A percentile compares a stretch with the other conserved stretches of the same genome.
phyloP scores from a whole-genome alignment of 2,888 invertebrate genomes.

The Drosophila yooni region DNA sequence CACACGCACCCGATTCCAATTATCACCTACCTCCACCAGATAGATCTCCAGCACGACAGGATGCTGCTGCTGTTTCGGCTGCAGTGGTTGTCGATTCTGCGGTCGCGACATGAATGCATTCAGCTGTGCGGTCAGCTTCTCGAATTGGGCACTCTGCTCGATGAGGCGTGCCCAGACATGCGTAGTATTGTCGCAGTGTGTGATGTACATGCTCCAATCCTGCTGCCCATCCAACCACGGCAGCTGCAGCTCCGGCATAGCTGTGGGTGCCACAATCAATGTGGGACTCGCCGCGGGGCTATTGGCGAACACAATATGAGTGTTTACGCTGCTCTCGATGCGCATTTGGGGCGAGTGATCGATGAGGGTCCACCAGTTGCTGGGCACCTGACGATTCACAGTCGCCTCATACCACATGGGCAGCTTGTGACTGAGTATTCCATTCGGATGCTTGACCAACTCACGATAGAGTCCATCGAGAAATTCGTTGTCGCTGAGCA shows the following conservation, averaged over 20 bases:
- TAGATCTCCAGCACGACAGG: conserved; percentile 81
- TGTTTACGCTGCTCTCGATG: conserved; percentile 67
- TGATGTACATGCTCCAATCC: conserved; percentile 87
- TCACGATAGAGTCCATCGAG: conserved; percentile 78
- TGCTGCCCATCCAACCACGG: conserved; percentile 78
- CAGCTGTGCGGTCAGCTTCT: conserved; percentile 86
- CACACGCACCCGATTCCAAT: conserved; percentile 87
- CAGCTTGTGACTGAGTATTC: conserved; percentile 87
- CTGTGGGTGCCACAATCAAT: background rate
- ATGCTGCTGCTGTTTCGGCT: conserved; percentile 31
- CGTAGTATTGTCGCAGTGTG: conserved; percentile 87
- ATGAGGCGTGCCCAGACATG: conserved; percentile 89
- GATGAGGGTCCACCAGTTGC: conserved; percentile 87
- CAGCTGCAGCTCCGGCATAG: conserved; percentile 56
- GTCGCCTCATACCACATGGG: conserved; percentile 87
- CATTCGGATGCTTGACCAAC: conserved; percentile 85
- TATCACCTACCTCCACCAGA: conserved; percentile 85
- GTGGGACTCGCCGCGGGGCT: background rate
- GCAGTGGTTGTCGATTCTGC: conserved; percentile 68
- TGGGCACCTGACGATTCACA: conserved; percentile 89
- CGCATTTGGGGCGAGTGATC: conserved; percentile 86
- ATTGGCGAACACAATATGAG: conserved; percentile 81
- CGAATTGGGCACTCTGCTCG: conserved; percentile 87
- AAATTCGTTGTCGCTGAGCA: conserved; percentile 78
- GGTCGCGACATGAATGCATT: conserved; percentile 82